Conservation (phyloP, 1,140 invertebrate genomes). For the Anoplophora glabripennis region DNA sequence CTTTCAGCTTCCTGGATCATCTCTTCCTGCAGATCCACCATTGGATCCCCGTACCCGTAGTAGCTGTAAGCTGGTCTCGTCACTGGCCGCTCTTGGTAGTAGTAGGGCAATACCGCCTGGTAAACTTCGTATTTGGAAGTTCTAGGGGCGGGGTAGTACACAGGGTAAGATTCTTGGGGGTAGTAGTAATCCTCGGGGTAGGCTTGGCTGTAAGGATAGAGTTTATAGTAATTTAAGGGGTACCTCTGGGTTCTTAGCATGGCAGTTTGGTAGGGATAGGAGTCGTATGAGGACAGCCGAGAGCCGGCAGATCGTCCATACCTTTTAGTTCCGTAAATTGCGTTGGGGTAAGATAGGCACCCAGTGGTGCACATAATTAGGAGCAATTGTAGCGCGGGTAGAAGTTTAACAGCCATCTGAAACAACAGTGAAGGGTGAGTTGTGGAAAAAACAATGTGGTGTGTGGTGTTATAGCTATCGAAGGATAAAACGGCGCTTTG, state of each 20-base stretch:
- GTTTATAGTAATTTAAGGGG: conserved; percentile 45
- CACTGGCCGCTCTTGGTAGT: conserved; percentile 45
- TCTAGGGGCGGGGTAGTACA: conserved; percentile 44
- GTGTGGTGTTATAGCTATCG: neutral
- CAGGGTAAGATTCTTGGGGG: conserved; percentile 42
- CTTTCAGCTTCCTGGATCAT: conserved; percentile 52
- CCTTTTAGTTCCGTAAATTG: conserved; percentile 51
- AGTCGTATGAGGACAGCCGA: conserved; percentile 18
- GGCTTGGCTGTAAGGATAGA: conserved; percentile 55
- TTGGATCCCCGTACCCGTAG: conserved; percentile 50
- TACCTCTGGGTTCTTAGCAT: conserved; percentile 34
- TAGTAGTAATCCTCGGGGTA: conserved; percentile 58
- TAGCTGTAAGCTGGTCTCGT: conserved; percentile 36
- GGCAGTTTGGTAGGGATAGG: conserved; percentile 48
- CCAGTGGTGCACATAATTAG: conserved; percentile 42
- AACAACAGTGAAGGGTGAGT: conserved; percentile 39
- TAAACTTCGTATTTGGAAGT: conserved; percentile 50
- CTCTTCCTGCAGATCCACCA: conserved; percentile 45
- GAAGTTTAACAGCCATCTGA: conserved; percentile 39
- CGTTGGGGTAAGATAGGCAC: conserved; percentile 45
- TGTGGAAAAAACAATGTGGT: neutral
- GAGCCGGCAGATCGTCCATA: conserved; percentile 43
- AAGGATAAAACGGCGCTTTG: neutral
- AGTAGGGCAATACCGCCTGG: conserved; percentile 48
- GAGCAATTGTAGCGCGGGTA: conserved; percentile 35